phyloP scores from a whole-genome alignment of 2,888 invertebrate species.

The Drosophila pseudotalamancana region DNA sequence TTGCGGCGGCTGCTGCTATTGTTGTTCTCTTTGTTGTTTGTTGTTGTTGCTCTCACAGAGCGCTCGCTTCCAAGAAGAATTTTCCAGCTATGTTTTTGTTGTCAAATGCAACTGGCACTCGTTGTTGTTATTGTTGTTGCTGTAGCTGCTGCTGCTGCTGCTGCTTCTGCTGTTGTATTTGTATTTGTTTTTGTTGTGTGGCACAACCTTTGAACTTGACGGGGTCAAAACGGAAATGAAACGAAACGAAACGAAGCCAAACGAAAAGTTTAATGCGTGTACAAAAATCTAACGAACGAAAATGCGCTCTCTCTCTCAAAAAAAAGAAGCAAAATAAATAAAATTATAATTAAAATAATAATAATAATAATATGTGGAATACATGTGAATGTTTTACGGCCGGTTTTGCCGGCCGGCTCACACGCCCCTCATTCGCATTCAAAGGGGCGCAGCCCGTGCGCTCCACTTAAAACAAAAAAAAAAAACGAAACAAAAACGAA shows the following conservation, averaged over 20 bases:
- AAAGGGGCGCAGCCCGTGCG: constrained; percentile 57
- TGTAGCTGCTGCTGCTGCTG: constrained; percentile 27
- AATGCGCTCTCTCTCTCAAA: constrained; percentile 47
- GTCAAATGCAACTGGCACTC: constrained; percentile 33
- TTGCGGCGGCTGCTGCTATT: constrained; percentile 25
- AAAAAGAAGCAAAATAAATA: constrained; percentile 21
- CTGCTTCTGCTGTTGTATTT: no score
- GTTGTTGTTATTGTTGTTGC: constrained; percentile 12
- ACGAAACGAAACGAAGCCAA: constrained; percentile 53
- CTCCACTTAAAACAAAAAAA: constrained; percentile 59
- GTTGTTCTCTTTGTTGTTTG: constrained; percentile 13
- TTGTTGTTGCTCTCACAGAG: constrained; percentile 41
- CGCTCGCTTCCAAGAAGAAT: constrained; percentile 40
- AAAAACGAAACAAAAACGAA: constrained; percentile 10
- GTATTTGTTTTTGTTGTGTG: constrained; percentile 26
- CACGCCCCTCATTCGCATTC: constrained; percentile 74
- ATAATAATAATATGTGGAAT: constrained; percentile 25
- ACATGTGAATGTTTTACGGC: constrained; percentile 25
- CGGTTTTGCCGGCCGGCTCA: constrained; percentile 63
- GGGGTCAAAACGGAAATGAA: constrained; percentile 68
- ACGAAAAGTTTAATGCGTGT: constrained; percentile 59
- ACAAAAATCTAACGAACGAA: constrained; percentile 31
- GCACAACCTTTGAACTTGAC: constrained; percentile 70
- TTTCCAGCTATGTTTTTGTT: constrained; percentile 41
- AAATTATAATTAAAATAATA: constrained; percentile 47